Evolutionary conservation across 2,797 vertebrate species (phyloP).

Genomic region (Hoplostethus mediterraneus): DNA sequence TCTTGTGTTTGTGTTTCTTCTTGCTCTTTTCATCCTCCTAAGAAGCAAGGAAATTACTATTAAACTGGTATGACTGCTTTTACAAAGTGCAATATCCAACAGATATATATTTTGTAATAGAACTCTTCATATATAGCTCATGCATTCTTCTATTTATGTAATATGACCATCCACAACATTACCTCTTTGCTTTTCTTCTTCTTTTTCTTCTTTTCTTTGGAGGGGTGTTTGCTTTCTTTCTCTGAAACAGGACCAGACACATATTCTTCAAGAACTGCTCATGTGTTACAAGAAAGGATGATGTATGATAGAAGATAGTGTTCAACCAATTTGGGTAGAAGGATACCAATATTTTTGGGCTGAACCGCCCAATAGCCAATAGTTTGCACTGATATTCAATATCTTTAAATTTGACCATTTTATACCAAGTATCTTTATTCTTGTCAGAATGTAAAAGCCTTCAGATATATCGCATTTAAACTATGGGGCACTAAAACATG

Average conservation of each 20-base stretch:
- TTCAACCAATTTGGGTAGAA: too few relatives aligned
- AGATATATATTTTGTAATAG: too few relatives aligned
- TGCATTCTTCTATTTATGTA: background rate
- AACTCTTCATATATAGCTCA: background rate
- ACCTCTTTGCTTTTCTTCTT: constrained; percentile 97
- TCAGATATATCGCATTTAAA: too few relatives aligned
- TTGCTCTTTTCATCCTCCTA: constrained; percentile 94
- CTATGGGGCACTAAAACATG: too few relatives aligned
- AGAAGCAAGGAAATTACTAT: background rate
- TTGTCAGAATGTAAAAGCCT: too few relatives aligned
- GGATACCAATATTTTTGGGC: too few relatives aligned
- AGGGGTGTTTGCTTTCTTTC: constrained; percentile 85
- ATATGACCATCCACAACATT: constrained; percentile 4
- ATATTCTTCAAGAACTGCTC: background rate
- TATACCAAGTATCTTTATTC: background rate
- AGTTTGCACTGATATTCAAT: background rate
- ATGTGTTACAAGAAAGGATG: background rate
- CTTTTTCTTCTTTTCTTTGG: constrained; percentile 95
- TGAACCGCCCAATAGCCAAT: too few relatives aligned
- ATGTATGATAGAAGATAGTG: background rate
- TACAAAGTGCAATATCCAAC: too few relatives aligned
- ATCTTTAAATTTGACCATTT: background rate
- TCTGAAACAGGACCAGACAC: constrained; percentile 77
- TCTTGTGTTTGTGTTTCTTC: constrained; percentile 92
- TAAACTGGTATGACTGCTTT: background rate